Percentiles rank a stretch among this genome's conserved stretches.
Conservation (phyloP, 2,797 vertebrate species). For the Apogon hyalosoma region DNA sequence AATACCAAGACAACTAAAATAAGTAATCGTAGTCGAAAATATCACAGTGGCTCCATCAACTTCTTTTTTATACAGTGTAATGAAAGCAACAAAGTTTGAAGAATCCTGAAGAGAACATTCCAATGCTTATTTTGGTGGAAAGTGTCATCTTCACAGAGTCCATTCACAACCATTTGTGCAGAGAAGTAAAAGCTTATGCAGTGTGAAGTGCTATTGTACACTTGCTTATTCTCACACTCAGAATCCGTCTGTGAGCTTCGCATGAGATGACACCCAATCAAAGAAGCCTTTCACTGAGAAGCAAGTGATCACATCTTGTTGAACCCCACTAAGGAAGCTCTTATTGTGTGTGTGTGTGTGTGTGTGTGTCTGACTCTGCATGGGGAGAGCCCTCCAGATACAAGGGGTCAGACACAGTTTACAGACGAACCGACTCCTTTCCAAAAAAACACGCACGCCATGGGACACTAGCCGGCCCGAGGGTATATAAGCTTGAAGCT, state of each 20-base stretch:
- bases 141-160: not conserved
- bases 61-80: too few species aligned
- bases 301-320: slow-evolving; percentile 50
- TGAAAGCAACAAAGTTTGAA: too few species aligned
- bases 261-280: slow-evolving; percentile 52
- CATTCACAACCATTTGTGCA: slow-evolving; percentile 15
- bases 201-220: slow-evolving; percentile 17
- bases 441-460: slow-evolving; percentile 48
- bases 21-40: too few species aligned
- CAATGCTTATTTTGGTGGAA: too few species aligned
- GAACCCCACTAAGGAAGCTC: slow-evolving; percentile 40
- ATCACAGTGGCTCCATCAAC: too few species aligned
- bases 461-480: slow-evolving; percentile 37
- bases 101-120: too few species aligned
- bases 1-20: too few species aligned
- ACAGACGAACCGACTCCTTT: slow-evolving; percentile 73
- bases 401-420: slow-evolving; percentile 72
- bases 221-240: slow-evolving; percentile 24
- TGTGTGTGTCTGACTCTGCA: too few species aligned
- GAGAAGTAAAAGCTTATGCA: slow-evolving; percentile 28
- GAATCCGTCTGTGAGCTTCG: slow-evolving; percentile 14
- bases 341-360: slow-evolving; percentile 22
- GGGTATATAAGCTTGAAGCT: slow-evolving; percentile 41
- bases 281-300: slow-evolving; percentile 57
- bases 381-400: slow-evolving; percentile 48